These are phyloP conservation scores for Platichthys flesus DNA, from an alignment of 2,113 vertebrate genomes.

Conservation along the genomic window DNA sequence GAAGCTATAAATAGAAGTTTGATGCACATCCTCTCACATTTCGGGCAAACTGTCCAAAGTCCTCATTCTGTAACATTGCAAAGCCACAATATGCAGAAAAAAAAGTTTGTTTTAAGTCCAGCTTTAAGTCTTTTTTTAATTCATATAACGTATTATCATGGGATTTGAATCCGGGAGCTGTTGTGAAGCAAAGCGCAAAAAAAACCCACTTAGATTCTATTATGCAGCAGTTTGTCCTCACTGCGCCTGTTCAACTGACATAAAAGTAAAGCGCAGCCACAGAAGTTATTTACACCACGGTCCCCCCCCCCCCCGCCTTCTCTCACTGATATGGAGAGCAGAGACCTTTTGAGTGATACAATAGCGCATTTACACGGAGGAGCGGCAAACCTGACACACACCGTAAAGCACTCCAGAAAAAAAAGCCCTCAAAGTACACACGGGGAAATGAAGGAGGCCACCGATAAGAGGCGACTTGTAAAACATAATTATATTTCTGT, in stretches of 20 bases:
- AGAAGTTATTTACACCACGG: conserved; percentile 64
- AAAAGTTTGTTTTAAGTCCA: background rate
- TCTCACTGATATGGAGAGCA: conserved; percentile 39
- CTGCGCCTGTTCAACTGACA: conserved; percentile 22
- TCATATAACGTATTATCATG: background rate
- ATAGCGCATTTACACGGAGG: conserved; percentile 69
- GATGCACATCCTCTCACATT: background rate
- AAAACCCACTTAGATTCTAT: conserved; percentile 52
- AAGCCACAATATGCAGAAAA: background rate
- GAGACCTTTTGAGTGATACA: conserved; percentile 74
- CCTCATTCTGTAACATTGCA: background rate
- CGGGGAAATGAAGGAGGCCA: conserved; percentile 70
- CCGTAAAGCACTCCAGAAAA: conserved; percentile 77
- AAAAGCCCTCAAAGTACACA: conserved; percentile 63
- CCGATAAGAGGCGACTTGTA: conserved; percentile 82
- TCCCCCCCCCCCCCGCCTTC: background rate
- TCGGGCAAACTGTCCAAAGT: background rate
- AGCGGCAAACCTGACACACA: conserved; percentile 65
- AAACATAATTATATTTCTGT: conserved; percentile 84
- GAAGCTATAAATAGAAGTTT: background rate
- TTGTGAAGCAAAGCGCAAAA: conserved; percentile 27
- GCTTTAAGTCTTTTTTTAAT: background rate
- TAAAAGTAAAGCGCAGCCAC: conserved; percentile 7
- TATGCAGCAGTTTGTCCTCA: conserved; percentile 29
- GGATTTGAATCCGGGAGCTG: conserved; percentile 34